Evolutionary conservation across 2,113 vertebrate genomes (phyloP).

Genomic region (Colinus virginianus): DNA sequence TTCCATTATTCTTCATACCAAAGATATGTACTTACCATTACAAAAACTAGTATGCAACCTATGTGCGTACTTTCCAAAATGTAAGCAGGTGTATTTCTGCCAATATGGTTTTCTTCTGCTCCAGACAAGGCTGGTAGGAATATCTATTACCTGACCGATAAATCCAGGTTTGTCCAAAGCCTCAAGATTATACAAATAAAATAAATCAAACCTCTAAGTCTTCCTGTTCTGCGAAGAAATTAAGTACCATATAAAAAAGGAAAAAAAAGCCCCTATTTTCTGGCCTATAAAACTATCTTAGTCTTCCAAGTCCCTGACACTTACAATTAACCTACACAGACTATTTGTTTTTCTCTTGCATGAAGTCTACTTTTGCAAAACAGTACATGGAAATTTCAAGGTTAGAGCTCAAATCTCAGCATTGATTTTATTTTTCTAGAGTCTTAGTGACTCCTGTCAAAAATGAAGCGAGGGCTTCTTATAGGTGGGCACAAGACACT

Average conservation of each 20-base stretch:
- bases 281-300: not conserved
- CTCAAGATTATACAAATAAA: not conserved
- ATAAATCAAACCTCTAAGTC: not conserved
- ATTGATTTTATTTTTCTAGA: not conserved
- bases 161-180: not conserved
- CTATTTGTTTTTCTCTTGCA: not conserved
- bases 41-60: not conserved
- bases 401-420: not conserved
- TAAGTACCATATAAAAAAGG: not conserved
- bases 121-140: not conserved
- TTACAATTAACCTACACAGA: not conserved
- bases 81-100: not conserved
- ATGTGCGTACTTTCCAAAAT: not conserved
- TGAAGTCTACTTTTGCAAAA: not conserved
- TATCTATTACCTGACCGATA: not conserved
- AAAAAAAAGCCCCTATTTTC: not conserved
- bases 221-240: not conserved
- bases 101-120: not conserved
- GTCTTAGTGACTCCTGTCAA: not conserved
- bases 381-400: not conserved
- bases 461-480: not conserved
- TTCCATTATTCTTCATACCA: not conserved
- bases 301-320: accelerated
- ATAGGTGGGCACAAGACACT: not conserved
- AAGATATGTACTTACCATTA: not conserved